Conservation (phyloP, 1,140 invertebrate genomes). For the Cyclargus thomasi region DNA sequence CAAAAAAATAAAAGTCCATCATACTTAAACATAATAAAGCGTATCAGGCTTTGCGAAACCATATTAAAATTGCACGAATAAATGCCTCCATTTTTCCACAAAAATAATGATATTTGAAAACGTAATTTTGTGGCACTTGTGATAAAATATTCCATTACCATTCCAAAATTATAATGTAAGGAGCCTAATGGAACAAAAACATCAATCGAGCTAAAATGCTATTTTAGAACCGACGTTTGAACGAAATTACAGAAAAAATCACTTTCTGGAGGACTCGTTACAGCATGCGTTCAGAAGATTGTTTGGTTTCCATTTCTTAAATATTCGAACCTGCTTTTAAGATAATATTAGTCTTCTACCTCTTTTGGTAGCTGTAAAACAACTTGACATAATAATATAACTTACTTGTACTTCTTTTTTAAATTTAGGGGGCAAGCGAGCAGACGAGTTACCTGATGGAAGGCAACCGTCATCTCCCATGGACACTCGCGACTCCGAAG, state of each 20-base stretch:
- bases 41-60: not conserved
- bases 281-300: not conserved
- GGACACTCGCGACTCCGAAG: too few relatives aligned
- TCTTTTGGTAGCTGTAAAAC: too few relatives aligned
- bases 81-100: not conserved
- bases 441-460: too few relatives aligned
- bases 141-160: slow-evolving; percentile 21
- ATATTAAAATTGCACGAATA: not conserved
- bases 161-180: slow-evolving; percentile 29
- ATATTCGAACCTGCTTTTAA: too few relatives aligned
- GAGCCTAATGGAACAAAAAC: slow-evolving; percentile 28
- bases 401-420: too few relatives aligned
- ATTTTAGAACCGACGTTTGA: slow-evolving; percentile 19
- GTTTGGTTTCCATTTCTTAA: not conserved
- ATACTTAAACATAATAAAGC: not conserved
- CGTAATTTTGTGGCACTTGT: slow-evolving; percentile 1
- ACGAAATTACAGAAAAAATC: slow-evolving; percentile 7
- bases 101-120: slow-evolving; percentile 10
- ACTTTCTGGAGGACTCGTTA: not conserved
- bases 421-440: too few relatives aligned
- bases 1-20: not conserved
- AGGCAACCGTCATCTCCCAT: too few relatives aligned
- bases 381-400: too few relatives aligned
- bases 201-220: slow-evolving; percentile 29
- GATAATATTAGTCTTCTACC: too few relatives aligned